Evolutionary conservation across 2,888 invertebrate genomes (phyloP).

Genomic region (Yponomeuta evonymella): DNA sequence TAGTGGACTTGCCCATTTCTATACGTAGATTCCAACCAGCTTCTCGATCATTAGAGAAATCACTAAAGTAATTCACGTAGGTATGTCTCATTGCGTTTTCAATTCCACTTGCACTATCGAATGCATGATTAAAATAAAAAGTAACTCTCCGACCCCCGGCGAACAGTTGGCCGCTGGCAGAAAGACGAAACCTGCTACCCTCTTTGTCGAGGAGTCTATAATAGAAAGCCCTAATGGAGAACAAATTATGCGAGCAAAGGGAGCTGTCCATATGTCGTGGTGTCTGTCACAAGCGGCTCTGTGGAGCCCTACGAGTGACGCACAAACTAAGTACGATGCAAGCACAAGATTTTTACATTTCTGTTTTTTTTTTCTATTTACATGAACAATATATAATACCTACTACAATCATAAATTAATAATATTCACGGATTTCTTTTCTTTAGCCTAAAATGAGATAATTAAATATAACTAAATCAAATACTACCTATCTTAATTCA

Average conservation of each 20-base stretch:
- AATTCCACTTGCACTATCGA: slow-evolving; percentile 45
- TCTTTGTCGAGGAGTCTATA: slow-evolving; percentile 56
- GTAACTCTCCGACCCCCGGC: slow-evolving; percentile 34
- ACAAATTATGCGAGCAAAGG: slow-evolving; percentile 74
- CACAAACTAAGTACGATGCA: too few species aligned
- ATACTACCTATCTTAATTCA: too few species aligned
- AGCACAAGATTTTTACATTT: not conserved
- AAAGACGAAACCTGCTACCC: slow-evolving; percentile 67
- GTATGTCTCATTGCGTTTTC: not conserved
- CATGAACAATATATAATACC: too few species aligned
- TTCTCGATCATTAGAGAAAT: too few species aligned
- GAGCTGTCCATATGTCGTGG: slow-evolving; percentile 64
- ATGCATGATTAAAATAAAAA: slow-evolving; percentile 62
- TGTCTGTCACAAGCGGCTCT: slow-evolving; percentile 56
- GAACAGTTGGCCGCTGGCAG: slow-evolving; percentile 61
- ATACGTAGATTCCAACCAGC: too few species aligned
- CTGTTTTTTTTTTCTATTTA: too few species aligned
- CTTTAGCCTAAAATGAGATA: too few species aligned
- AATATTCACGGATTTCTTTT: too few species aligned
- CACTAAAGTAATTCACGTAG: too few species aligned
- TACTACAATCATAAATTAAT: too few species aligned
- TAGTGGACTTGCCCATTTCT: too few species aligned
- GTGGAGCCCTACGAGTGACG: slow-evolving; percentile 14
- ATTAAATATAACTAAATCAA: too few species aligned
- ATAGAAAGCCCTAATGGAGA: slow-evolving; percentile 63